Base-by-base conservation (phyloP, 2,888 invertebrate genomes). In the Drosophila robusta region DNA sequence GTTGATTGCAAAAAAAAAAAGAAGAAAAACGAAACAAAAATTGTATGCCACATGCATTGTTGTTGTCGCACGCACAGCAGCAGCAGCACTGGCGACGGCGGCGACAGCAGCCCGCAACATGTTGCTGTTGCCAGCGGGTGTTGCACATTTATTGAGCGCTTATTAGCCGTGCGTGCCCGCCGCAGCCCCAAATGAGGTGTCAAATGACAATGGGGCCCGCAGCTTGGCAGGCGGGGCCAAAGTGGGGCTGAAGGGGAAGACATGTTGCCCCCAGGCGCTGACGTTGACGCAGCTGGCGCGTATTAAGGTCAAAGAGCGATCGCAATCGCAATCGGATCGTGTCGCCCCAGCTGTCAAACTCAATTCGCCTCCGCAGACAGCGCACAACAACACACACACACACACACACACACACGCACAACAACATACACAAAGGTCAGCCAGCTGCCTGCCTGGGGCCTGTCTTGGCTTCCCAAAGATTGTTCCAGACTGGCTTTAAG, bases 131-230 rank as follows among this genome's bases (percentile, higher is more conserved):
- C 87, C 90, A 89, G 90, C 90, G 90, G 90, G 90, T 89, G 90
- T 84, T 90, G 76, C 86, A 89, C 90, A 89, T 90, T 90, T 89
- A 90, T 90, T 90, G 88, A 87, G 83, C 85, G 75, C 90, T 89
- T 90, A 90, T 90, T 90, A 90, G 90, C 69, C 75, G 69, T 80
- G 75, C 79, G 85, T 80, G 73, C 58, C 61, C 57, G 69, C 66
- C 56, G 49, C 64, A 66, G 57, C 56, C 76, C 72, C 89, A 90
- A 91, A 91, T 91, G 87, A 91, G 90, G 91, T 91, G 91, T 91
- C 91, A 90, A 91, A 91, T 90, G 89, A 90, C 89, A 90, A 85
- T 77, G 63, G 55, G 32, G 24, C 38, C 50, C 26, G 45, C 45
- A 16, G 61, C 38, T 1, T 22, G 11, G 47, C 7, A 1, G n/a